A percentile compares a stretch with the other conserved stretches of the same genome.
phyloP scores from a whole-genome alignment of 2,797 vertebrate species.

The Falco cherrug region DNA sequence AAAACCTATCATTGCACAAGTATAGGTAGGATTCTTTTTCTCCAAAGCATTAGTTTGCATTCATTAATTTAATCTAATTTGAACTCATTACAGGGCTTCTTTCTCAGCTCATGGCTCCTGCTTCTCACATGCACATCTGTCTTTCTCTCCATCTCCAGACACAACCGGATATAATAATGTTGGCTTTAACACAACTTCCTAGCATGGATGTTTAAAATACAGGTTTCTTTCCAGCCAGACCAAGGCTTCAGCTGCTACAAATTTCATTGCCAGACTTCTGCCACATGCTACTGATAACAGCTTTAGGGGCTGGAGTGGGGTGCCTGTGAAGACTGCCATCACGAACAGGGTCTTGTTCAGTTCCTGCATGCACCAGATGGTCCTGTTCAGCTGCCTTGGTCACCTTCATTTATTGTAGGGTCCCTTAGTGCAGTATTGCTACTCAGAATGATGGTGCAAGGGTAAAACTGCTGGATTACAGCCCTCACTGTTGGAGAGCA shows the following conservation, averaged over 20 bases:
- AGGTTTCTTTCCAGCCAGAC: neutral
- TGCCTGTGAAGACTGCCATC: neutral
- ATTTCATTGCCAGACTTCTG: neutral
- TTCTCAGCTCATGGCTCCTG: neutral
- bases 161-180: neutral
- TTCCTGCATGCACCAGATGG: neutral
- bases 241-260: neutral
- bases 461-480: neutral
- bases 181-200: neutral
- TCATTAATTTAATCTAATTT: neutral
- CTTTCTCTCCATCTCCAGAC: neutral
- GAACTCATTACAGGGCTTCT: neutral
- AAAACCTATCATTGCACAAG: neutral
- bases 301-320: neutral
- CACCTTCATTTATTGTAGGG: neutral
- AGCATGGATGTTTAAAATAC: neutral
- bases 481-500: neutral
- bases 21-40: constrained; percentile 10
- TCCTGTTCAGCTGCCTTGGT: neutral
- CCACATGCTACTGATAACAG: neutral
- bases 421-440: neutral
- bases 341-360: neutral
- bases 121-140: neutral
- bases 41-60: neutral
- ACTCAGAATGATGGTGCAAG: rapidly evolving